Conservation (phyloP, 2,797 vertebrate species). For the Phrynocephalus forsythii region DNA sequence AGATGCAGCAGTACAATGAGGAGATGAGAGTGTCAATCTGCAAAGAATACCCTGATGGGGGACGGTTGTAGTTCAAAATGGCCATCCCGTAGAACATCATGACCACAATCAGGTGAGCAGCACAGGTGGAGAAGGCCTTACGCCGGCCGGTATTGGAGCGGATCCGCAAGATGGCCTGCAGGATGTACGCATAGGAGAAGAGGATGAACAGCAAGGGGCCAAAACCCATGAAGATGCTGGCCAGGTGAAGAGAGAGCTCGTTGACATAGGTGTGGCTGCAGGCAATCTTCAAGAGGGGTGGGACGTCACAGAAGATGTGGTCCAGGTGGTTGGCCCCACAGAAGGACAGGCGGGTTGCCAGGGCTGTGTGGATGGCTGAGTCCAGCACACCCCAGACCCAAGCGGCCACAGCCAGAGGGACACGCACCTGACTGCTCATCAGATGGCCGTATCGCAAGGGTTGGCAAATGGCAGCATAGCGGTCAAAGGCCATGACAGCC, state of each 20-base stretch:
- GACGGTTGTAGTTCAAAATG: conserved; percentile 26
- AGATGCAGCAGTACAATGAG: conserved; percentile 49
- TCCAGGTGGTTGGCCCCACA: conserved; percentile 49
- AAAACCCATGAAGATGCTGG: conserved; percentile 54
- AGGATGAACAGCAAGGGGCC: conserved; percentile 47
- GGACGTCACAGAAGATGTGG: conserved; percentile 69
- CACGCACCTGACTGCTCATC: conserved; percentile 47
- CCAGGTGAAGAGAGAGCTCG: conserved; percentile 33
- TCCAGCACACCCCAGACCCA: conserved; percentile 59
- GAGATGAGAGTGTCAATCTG: conserved; percentile 29
- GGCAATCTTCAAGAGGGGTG: conserved; percentile 41
- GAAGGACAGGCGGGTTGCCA: conserved; percentile 51
- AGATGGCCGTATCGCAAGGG: conserved; percentile 53
- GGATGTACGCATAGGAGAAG: conserved; percentile 63
- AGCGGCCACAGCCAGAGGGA: conserved; percentile 13
- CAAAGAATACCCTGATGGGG: not conserved
- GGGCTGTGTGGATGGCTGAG: conserved; percentile 42
- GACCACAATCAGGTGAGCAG: conserved; percentile 61
- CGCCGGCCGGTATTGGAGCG: not conserved
- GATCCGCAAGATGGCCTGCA: conserved; percentile 49
- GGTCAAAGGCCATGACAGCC: conserved; percentile 65
- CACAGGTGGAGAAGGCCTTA: conserved; percentile 70
- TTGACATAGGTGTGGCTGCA: conserved; percentile 51
- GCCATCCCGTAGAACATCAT: not conserved
- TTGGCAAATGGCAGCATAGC: conserved; percentile 62